Base-by-base conservation (phyloP, 2,888 invertebrate genomes). In the Lasiommata megera region DNA sequence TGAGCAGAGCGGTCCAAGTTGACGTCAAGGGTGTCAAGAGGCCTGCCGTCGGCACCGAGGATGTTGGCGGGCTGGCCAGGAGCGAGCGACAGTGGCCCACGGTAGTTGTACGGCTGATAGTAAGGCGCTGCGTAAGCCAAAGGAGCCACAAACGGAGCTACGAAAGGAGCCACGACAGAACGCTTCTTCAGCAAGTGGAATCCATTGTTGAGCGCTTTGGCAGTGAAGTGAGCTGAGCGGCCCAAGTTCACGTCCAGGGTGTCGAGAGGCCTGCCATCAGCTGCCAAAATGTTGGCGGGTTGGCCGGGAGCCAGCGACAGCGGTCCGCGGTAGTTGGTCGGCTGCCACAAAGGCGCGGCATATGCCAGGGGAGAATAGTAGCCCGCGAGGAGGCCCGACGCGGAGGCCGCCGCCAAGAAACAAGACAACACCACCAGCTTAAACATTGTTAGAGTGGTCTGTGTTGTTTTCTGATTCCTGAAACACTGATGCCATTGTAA, bases 341-440 rank as follows among this genome's bases (percentile, higher is more conserved):
- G 77, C 37, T 74, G 64, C 54, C 75, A 44, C 12, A 74, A 44
- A 0, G 72, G 40, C 5, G 78, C 71, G 58, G 87, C 73, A 71
- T 80, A 75, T 12, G 72, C 71, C 50, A 71, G 31, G 62, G 69
- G 71, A 16, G 62, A 23, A 1, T 50, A 34, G 54, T 59, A 63
- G 6, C 74, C 72, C 40, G 92, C 92, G 60, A 86, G 82, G 65
- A 56, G 74, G 17, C 67, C 65, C 38, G 71, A 62, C 17, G 93
- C 93, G 60, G 88, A 85, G 67, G 88, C 93, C 66, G 92, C 83
- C 66, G 93, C 92, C 79, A 93, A 68, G 70, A 93, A 76, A 84
- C 93, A 93, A 74, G 91, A 92, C 87, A 93, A 92, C 81, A 93
- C 93, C 90, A 93, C 92, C 91, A 91, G 79, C 75, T 89, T 89